These are phyloP conservation scores for Drosophila pallidifrons DNA, from an alignment of 1,140 invertebrate genomes.

Conservation along the genomic window DNA sequence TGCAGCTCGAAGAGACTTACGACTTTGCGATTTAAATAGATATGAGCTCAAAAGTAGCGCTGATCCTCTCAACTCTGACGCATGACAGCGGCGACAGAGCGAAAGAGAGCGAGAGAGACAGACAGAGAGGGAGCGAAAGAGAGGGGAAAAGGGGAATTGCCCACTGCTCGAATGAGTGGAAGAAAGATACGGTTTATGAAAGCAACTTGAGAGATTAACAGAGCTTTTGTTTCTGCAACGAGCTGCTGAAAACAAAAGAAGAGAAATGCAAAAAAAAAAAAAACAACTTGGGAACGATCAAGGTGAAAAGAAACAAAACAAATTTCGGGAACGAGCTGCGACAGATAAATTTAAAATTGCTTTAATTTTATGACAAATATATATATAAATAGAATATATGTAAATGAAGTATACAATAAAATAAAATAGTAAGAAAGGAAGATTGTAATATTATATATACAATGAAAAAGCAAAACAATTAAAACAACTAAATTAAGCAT, in stretches of 20 bases:
- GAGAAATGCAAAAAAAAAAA: not conserved
- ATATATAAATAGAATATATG: no score
- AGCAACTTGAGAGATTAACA: conserved; percentile 12
- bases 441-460: no score
- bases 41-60: conserved; percentile 22
- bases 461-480: no score
- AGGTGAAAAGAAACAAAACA: not conserved
- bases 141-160: not conserved
- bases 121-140: not conserved
- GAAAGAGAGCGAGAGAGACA: conserved; percentile 2
- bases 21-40: conserved; percentile 24
- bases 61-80: conserved; percentile 13
- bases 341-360: no score
- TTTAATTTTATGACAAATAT: no score
- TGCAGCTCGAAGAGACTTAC: not conserved
- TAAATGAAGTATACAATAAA: no score
- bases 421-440: no score
- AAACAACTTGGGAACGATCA: not conserved
- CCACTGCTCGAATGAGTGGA: not conserved
- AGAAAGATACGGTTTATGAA: conserved; percentile 9
- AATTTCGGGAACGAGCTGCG: not conserved
- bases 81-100: not conserved
- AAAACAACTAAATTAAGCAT: no score
- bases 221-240: conserved; percentile 2
- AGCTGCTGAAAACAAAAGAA: not conserved